These are phyloP conservation scores for Brachyhypopomus occidentalis DNA, from an alignment of 2,113 vertebrate species.

Conservation along the genomic window DNA sequence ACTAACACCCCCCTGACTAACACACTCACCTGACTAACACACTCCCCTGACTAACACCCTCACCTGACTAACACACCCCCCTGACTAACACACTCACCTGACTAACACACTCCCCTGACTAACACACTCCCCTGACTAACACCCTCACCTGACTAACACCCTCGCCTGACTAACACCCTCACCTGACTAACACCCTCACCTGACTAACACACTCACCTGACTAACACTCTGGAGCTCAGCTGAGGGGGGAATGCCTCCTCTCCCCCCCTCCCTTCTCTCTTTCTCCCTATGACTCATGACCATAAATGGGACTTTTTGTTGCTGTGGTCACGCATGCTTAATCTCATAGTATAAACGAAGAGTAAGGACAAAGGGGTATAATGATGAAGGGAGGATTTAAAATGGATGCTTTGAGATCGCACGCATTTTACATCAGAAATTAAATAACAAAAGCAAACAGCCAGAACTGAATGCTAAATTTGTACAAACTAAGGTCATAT, in stretches of 20 bases:
- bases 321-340: constrained; percentile 58
- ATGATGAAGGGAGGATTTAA: not conserved
- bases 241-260: constrained; percentile 27
- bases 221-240: constrained; percentile 22
- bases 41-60: too few relatives aligned
- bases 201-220: constrained; percentile 8
- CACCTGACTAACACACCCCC: too few relatives aligned
- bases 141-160: too few relatives aligned
- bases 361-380: constrained; percentile 51
- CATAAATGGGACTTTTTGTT: constrained; percentile 63
- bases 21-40: too few relatives aligned
- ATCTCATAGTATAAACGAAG: constrained; percentile 17
- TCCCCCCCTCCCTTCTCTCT: constrained; percentile 18
- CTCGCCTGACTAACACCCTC: not conserved
- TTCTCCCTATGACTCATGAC: constrained; percentile 55
- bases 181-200: constrained; percentile 14
- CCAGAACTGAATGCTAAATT: too few relatives aligned
- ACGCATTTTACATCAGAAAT: too few relatives aligned
- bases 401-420: not conserved
- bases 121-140: too few relatives aligned
- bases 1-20: too few relatives aligned
- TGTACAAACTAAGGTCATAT: too few relatives aligned
- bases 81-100: too few relatives aligned
- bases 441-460: not conserved
- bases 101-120: too few relatives aligned